Base-by-base conservation (phyloP, 2,797 vertebrate genomes). In the Clarias fuscus region DNA sequence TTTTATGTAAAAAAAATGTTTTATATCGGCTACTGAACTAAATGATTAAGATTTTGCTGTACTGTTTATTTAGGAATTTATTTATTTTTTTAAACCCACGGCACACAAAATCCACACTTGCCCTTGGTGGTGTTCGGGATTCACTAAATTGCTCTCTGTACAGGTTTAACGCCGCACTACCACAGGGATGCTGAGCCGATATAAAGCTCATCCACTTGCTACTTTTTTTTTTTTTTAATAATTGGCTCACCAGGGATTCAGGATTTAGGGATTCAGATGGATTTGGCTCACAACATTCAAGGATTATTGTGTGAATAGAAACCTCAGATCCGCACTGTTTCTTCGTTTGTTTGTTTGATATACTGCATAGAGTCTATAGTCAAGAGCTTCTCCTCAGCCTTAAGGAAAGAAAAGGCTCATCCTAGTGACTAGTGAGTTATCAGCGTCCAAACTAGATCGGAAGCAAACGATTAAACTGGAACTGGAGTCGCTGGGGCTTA, bases 211-310 rank as follows among this genome's bases (percentile, higher is more conserved):
- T 85, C 43, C 67, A 71, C 48, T 84, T 88, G 20, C 72, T 75
- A 15, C 5, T 15, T 24, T 5, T 72, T 22, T 15, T 72, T 40
- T 43, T 22, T 40, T 37, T 7, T 1, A 70, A 84, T 90, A 88
- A 90, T 87, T 90, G 84, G 82, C 86, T 88, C 84, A 56, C 84
- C 76, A 78, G 56, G 75, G 75, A 77, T 61, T 77, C 75, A 83
- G 75, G 75, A 77, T 61, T 77, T 56, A 83, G 20, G 53, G 53
- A 77, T 77, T 78, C 58, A 22, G 30, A 76, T 72, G 58, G 82
- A 87, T 87, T 87, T 84, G 58, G 18, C 82, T 87, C 27, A 72
- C 22, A 13, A 58, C 82, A 72, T 71, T 77, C 20, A 72, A 72
- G 86, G 75, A 87, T 87, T 87, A 84, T 7, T 22, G 37, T 43